phyloP scores from a whole-genome alignment of 2,113 vertebrate species.

The Pelecanus crispus region DNA sequence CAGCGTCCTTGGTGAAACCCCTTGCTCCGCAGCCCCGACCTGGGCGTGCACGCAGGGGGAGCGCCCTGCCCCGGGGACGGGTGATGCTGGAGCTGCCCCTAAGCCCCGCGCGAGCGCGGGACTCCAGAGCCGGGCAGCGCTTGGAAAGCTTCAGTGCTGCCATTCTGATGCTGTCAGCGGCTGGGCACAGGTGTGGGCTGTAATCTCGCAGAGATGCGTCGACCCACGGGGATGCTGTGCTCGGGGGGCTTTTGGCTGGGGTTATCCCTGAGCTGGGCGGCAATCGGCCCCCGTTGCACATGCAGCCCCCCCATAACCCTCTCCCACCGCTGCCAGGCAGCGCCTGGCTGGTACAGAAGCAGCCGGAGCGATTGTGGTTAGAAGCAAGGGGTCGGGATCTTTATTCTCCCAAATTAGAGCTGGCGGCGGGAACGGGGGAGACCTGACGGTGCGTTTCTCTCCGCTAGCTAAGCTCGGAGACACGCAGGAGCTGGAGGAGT shows the following conservation, averaged over 20 bases:
- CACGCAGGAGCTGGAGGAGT: constrained; percentile 65
- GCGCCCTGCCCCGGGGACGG: background rate
- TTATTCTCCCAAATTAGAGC: background rate
- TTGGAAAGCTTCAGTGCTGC: background rate
- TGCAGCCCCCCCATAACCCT: fast-evolving
- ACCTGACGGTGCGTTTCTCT: background rate
- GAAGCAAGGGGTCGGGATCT: background rate
- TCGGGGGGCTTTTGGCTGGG: background rate
- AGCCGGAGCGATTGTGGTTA: background rate
- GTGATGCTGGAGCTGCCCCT: background rate
- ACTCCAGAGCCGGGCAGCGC: background rate
- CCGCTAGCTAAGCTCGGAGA: constrained; percentile 54
- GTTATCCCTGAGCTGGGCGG: background rate
- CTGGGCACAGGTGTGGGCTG: background rate
- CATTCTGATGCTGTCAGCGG: background rate
- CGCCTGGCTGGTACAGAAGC: background rate
- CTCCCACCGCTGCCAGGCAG: background rate
- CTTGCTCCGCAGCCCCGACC: background rate
- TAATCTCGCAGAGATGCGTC: too few relatives aligned
- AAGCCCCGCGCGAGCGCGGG: background rate
- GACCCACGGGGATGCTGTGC: fast-evolving
- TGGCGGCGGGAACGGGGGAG: too few relatives aligned
- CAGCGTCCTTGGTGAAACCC: fast-evolving
- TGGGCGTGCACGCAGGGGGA: background rate
- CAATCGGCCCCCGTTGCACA: fast-evolving